These are phyloP conservation scores for Tipula confusa DNA, from an alignment of 2,888 invertebrate genomes.

Conservation along the genomic window DNA sequence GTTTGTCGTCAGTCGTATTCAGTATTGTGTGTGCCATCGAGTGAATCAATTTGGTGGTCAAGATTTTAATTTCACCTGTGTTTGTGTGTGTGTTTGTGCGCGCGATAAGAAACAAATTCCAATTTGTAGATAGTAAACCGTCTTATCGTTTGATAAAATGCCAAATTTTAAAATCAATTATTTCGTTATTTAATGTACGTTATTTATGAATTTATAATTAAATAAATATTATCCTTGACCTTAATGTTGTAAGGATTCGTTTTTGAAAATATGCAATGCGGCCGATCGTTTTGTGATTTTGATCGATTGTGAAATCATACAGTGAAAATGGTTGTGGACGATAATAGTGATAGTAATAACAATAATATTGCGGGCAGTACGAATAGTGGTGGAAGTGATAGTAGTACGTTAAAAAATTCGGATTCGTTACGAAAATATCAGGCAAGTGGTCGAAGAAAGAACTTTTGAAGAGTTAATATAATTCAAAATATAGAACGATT, in stretches of 20 bases:
- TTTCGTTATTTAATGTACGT: background rate
- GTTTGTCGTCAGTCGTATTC: background rate
- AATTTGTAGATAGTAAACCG: background rate
- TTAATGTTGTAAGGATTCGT: background rate
- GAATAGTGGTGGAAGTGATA: conserved; percentile 26
- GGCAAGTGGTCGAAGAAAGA: too few relatives aligned
- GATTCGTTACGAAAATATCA: conserved; percentile 32
- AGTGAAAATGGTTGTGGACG: conserved; percentile 45
- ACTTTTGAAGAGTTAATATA: too few relatives aligned
- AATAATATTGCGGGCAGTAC: conserved; percentile 25
- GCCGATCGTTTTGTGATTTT: background rate
- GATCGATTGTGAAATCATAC: background rate
- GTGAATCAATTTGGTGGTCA: background rate
- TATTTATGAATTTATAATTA: background rate
- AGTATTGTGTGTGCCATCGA: background rate
- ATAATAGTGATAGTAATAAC: conserved; percentile 40
- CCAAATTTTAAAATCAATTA: background rate
- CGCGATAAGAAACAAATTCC: background rate
- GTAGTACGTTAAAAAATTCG: conserved; percentile 31
- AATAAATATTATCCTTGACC: background rate
- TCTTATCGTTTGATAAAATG: background rate
- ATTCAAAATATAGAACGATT: too few relatives aligned
- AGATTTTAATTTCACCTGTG: background rate
- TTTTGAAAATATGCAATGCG: background rate
- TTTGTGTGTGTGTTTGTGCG: background rate